Evolutionary conservation across 2,888 invertebrate species (phyloP).

Genomic region (Polymixis lichenea): DNA sequence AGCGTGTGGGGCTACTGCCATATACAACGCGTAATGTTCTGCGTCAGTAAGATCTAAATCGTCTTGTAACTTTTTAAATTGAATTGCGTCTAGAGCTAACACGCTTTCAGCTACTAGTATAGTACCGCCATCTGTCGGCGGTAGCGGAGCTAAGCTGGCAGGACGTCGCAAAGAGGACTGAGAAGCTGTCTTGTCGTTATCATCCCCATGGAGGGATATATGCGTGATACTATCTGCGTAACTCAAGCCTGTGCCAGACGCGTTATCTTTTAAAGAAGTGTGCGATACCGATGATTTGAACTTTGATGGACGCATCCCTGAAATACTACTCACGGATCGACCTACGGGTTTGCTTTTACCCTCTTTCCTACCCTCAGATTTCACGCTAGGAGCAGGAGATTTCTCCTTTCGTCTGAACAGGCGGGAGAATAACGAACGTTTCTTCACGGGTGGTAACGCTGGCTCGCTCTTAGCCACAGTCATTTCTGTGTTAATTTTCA

Average conservation of each 20-base stretch:
- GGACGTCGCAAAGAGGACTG: conserved; percentile 77
- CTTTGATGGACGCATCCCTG: conserved; percentile 90
- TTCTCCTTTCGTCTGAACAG: conserved; percentile 85
- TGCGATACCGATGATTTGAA: conserved; percentile 85
- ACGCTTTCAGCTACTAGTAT: conserved; percentile 91
- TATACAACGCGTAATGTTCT: conserved; percentile 96
- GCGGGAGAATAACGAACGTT: conserved; percentile 87
- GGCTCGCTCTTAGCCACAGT: conserved; percentile 84
- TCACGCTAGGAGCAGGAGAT: conserved; percentile 86
- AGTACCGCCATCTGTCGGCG: conserved; percentile 89
- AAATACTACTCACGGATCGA: conserved; percentile 91
- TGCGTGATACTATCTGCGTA: conserved; percentile 92
- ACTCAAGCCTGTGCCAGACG: conserved; percentile 83
- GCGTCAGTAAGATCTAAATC: conserved; percentile 95
- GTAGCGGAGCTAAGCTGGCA: conserved; percentile 80
- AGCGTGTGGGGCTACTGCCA: conserved; percentile 96
- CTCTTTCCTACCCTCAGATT: conserved; percentile 80
- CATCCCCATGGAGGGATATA: conserved; percentile 92
- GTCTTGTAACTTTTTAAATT: conserved; percentile 84
- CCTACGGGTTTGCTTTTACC: conserved; percentile 86
- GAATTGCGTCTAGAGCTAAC: conserved; percentile 84
- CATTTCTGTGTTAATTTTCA: conserved; percentile 70
- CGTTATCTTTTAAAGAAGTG: conserved; percentile 84
- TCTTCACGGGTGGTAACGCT: conserved; percentile 85
- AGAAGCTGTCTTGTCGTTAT: conserved; percentile 81